phyloP scores from a whole-genome alignment of 23 tunicate genomes.

The Corella eumyota region DNA sequence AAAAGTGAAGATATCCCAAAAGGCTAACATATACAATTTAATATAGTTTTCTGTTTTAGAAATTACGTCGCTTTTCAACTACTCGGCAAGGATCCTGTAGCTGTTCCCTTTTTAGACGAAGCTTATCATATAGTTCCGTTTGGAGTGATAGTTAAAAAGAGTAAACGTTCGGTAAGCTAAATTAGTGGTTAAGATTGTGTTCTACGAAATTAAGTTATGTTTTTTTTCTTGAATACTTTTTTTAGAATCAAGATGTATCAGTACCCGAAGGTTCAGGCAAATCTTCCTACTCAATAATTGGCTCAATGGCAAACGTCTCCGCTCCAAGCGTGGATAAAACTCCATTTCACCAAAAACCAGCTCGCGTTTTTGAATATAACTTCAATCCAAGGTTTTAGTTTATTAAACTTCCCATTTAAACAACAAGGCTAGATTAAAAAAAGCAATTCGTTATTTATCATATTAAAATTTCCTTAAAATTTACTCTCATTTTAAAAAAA shows the following conservation, averaged over 20 bases:
- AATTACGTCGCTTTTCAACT: slow-evolving; percentile 72
- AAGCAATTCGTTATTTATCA: no score
- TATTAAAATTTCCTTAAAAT: neutral
- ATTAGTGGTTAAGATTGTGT: no score
- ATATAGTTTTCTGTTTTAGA: slow-evolving; percentile 10
- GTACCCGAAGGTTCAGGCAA: slow-evolving; percentile 14
- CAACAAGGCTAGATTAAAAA: no score
- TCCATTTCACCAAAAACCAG: slow-evolving; percentile 55
- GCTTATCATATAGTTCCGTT: slow-evolving; percentile 87
- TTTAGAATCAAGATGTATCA: no score
- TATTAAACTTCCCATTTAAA: no score
- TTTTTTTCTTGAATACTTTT: no score
- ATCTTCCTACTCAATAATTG: slow-evolving; percentile 55
- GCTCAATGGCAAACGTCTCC: slow-evolving; percentile 50
- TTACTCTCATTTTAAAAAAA: neutral
- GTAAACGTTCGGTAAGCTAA: slow-evolving; percentile 33
- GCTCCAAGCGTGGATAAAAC: slow-evolving; percentile 63
- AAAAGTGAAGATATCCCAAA: neutral
- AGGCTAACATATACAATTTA: neutral
- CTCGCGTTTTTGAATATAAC: slow-evolving; percentile 39
- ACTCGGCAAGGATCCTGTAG: slow-evolving; percentile 60
- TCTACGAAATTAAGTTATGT: no score
- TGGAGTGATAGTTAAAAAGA: slow-evolving; percentile 68
- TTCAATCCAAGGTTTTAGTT: slow-evolving; percentile 49
- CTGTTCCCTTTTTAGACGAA: slow-evolving; percentile 85